Conservation (phyloP, 2,797 vertebrate genomes). For the Gallirallus australis region DNA sequence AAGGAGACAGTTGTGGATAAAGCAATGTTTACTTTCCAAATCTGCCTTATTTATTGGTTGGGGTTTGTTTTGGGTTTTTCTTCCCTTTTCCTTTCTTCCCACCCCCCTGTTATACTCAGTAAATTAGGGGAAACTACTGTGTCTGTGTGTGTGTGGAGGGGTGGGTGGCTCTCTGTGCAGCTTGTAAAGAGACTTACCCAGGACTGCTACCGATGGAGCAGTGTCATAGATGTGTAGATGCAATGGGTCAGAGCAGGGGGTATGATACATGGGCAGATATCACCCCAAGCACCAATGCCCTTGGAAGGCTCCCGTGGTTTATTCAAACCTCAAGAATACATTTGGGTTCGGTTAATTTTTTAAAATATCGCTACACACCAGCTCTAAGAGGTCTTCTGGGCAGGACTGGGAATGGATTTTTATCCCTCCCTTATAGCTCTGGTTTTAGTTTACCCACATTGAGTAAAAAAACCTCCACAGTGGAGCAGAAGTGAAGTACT, state of each 20-base stretch:
- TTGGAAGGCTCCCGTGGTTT: background rate
- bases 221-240: constrained; percentile 64
- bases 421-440: background rate
- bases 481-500: constrained; percentile 3
- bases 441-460: constrained; percentile 25
- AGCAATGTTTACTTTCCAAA: constrained; percentile 63
- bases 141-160: background rate
- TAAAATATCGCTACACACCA: constrained; percentile 20
- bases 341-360: background rate
- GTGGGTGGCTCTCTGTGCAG: constrained; percentile 83
- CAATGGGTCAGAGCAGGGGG: constrained; percentile 77
- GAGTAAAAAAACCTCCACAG: background rate
- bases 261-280: constrained; percentile 79
- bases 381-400: background rate
- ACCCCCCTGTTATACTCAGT: constrained; percentile 50
- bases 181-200: constrained; percentile 83
- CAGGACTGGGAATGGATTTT: background rate
- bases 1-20: constrained; percentile 50
- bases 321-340: background rate
- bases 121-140: constrained; percentile 71
- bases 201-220: constrained; percentile 81
- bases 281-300: constrained; percentile 59
- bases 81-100: background rate
- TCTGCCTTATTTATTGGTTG: background rate
- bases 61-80: background rate